Evolutionary conservation across 2,888 invertebrate species (phyloP), one percentile per base, ranked within the genome.

Genomic region (Belgica antarctica): DNA sequence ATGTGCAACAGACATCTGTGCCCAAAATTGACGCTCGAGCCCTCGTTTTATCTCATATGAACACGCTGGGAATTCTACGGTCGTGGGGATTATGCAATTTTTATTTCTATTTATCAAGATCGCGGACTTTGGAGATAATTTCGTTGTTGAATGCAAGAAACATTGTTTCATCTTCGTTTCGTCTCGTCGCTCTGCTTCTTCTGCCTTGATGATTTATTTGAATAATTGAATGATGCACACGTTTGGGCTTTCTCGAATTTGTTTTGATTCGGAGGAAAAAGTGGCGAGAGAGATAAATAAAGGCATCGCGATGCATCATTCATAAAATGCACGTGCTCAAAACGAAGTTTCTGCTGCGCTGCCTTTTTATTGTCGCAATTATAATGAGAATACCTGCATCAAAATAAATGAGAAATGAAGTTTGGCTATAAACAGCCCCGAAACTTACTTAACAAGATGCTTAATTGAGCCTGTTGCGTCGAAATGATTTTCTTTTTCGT

Each of bases 71-170:
- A 5, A 41, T 41, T 41, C 41, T 10, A 41, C 5, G 25, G 15
- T 22, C 27, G 25, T 59, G 62, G 19, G 59, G 25, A 62, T 62
- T 62, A 62, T 62, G 62, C 62, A 62, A 62, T 62, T 62, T 34
- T 62, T 31, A 36, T 62, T 62, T 34, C 41, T 31, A 36, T 62
- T 59, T 59, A 59, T 59, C 59, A 59, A 59, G 52, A 52, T 52
- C 52, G 22, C 41, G 41, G 41, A 10, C 31, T 31, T 10, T 31
- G 4, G 15, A n/a, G 41, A 15, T 41, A 41, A 41, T 41, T 41
- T 10, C 15, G 19, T 17, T 52, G 22, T 52, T n/a, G n/a, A n/a
- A 52, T 22, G 52, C 52, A n/a, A n/a, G n/a, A 8, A 22, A 52
- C 52, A 52, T 52, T 52, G 52, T 52, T 52, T 52, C 52, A 22